phyloP scores from a whole-genome alignment of 1,140 invertebrate species.

The Sitodiplosis mosellana region DNA sequence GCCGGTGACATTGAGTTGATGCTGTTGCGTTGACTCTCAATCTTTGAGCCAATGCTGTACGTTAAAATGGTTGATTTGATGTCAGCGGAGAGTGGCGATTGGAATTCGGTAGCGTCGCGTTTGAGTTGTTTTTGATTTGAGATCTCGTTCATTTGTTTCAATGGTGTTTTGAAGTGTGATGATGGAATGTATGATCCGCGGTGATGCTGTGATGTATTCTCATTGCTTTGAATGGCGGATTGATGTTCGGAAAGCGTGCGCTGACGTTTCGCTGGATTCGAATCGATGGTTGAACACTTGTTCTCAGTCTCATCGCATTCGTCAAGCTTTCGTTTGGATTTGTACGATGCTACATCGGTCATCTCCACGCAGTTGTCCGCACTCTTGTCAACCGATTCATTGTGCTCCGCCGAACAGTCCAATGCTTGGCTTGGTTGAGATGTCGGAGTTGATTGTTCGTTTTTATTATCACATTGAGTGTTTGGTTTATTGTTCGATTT shows the following conservation, averaged over 20 bases:
- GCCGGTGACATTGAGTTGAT: background rate
- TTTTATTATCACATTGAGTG: too few relatives aligned
- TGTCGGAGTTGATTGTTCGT: too few relatives aligned
- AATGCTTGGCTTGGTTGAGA: too few relatives aligned
- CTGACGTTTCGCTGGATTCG: too few relatives aligned
- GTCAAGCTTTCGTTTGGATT: too few relatives aligned
- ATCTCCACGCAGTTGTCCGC: too few relatives aligned
- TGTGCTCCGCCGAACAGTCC: background rate
- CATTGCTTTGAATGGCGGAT: background rate
- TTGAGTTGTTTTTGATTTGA: slow-evolving; percentile 4
- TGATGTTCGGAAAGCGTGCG: too few relatives aligned
- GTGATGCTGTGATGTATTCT: background rate
- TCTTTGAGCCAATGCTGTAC: background rate
- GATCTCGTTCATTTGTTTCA: slow-evolving; percentile 21
- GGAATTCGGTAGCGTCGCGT: background rate
- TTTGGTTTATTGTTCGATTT: too few relatives aligned
- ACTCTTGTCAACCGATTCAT: background rate
- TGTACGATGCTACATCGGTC: too few relatives aligned
- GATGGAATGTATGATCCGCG: background rate
- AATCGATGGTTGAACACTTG: too few relatives aligned
- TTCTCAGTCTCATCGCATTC: too few relatives aligned
- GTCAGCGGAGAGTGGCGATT: background rate
- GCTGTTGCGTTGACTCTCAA: slow-evolving; percentile 10
- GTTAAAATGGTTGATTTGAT: background rate
- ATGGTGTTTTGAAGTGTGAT: slow-evolving; percentile 13